These are phyloP conservation scores for Carollia perspicillata DNA, from an alignment of 2,113 vertebrate genomes.

Conservation along the genomic window DNA sequence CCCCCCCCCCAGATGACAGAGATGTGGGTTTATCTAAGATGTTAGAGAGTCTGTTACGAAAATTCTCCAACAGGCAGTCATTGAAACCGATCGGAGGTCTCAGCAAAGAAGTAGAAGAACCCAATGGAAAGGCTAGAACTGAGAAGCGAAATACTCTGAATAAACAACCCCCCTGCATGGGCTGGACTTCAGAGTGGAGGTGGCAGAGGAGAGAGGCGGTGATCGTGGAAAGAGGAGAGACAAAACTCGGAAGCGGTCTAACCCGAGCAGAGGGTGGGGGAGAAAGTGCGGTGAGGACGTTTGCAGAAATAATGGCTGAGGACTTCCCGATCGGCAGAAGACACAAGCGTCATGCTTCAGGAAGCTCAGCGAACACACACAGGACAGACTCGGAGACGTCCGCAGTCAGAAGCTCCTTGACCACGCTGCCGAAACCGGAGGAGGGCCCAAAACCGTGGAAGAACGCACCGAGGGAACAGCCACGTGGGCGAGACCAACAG, in stretches of 20 bases:
- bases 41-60: not conserved
- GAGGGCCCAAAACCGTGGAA: not conserved
- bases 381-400: not conserved
- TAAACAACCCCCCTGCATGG: not conserved
- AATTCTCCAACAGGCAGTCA: not conserved
- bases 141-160: not conserved
- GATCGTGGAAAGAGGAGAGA: not conserved
- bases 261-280: not conserved
- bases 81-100: not conserved
- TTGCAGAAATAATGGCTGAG: not conserved
- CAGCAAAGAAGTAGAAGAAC: not conserved
- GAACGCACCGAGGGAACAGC: not conserved
- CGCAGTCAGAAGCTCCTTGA: not conserved
- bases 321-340: not conserved
- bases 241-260: not conserved
- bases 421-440: not conserved
- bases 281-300: not conserved
- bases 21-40: not conserved
- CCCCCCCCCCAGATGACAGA: not conserved
- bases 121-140: not conserved
- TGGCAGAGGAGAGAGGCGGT: not conserved
- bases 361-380: not conserved
- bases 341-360: not conserved
- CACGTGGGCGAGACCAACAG: not conserved
- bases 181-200: not conserved